Evolutionary conservation across 2,113 vertebrate species (phyloP).

Genomic region (Thomomys bottae): DNA sequence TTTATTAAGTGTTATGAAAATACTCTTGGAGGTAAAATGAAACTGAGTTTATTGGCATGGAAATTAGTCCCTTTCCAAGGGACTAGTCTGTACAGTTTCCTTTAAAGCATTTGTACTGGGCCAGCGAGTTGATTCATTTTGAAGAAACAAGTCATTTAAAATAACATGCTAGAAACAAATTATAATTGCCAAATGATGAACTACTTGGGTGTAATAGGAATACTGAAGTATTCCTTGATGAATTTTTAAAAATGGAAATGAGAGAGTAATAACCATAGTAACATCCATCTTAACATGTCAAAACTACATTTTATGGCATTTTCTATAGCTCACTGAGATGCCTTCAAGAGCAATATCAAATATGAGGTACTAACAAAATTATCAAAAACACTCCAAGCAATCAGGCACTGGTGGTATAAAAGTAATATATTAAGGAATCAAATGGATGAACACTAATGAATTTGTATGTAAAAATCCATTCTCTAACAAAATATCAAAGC

Average conservation of each 20-base stretch:
- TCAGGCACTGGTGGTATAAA: background rate
- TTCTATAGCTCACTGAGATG: background rate
- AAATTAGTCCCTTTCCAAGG: background rate
- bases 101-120: constrained; percentile 39
- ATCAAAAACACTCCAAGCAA: background rate
- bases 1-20: constrained; percentile 1
- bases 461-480: constrained; percentile 40
- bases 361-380: background rate
- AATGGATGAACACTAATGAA: constrained; percentile 28
- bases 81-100: background rate
- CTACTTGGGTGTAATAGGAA: constrained; percentile 49
- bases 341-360: background rate
- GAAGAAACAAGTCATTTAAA: background rate
- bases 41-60: background rate
- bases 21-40: background rate
- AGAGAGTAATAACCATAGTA: background rate
- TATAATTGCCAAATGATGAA: constrained; percentile 3
- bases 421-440: constrained; percentile 32
- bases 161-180: constrained; percentile 15
- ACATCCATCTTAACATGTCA: background rate
- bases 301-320: background rate
- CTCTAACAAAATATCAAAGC: constrained; percentile 37
- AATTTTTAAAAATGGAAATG: constrained; percentile 20
- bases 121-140: background rate
- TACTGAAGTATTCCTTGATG: background rate